Evolutionary conservation across 1,140 invertebrate genomes (phyloP), one percentile per base, ranked within the genome.

Genomic region (Magallana gigas): DNA sequence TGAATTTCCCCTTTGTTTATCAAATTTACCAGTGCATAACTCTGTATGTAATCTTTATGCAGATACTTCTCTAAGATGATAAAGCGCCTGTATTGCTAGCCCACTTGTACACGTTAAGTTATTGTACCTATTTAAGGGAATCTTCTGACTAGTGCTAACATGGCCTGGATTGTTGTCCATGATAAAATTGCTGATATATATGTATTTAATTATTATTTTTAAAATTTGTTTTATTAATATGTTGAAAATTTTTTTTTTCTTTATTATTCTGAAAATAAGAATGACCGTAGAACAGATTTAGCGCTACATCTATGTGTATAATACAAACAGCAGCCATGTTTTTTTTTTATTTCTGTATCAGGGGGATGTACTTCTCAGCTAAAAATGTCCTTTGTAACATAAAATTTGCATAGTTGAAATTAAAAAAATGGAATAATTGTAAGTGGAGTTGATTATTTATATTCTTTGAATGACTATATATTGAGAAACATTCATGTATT

Each of bases 351-450:
- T 76, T 76, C 68, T 76, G 1, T 76, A 29, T 76, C 29, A 23
- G 68, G 68, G 68, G 68, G 18, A 23, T 76, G 23, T 76, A 76
- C 18, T 76, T 64, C 36, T 76, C 68, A 76, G 23, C 68, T 29
- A 64, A 64, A 12, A 76, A 76, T 29, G 18, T 76, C 68, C 68
- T 76, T 76, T 76, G 68, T 76, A 76, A 76, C 36, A 76, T 76
- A 76, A 48, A 71, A 18, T 76, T 12, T 62, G 68, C 68, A 76
- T 76, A 76, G 68, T 76, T 76, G 68, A 76, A 76, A 48, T 48
- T 76, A 76, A 76, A 71, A 64, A 76, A 76, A 29, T 76, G 18
- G 23, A 76, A 29, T 76, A 76, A 76, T 76, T 36, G 23, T 76
- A 5, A 8, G 14, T n/a, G 18, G n/a, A 8, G n/a, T 18, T 23